Base-by-base conservation (phyloP, 2,888 invertebrate species). In the Limenitis arthemis region DNA sequence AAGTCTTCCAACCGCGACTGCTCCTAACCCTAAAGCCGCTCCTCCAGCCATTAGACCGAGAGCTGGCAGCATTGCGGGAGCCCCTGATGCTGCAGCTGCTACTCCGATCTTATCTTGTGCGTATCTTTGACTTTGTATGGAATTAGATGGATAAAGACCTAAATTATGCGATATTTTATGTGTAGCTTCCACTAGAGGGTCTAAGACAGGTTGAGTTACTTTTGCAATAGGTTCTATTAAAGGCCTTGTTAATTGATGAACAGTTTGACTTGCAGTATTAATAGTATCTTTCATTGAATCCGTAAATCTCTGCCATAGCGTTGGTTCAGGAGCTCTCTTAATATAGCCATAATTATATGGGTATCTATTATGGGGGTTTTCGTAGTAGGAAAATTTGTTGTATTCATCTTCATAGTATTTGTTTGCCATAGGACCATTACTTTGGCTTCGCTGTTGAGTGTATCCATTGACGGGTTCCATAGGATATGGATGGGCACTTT, bases 21-120 rank as follows among this genome's bases (percentile, higher is more conserved):
- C 94, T 5, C 93, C 94, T n/a, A 94, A 87, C 1, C 93, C 93
- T 29, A 94, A 74, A 2, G 94, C 94, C 0, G 94, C 94, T 9
- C 94, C 94, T n/a, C 94, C 93, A 8, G 94, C 93, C 66, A 94
- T 91, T 6, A 94, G 76, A 5, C 94, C 93, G 28, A 94, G 77
- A 0, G 94, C 93, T 12, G 94, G 94, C 2, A 94, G 76, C 68
- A 94, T 89, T 0, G 91, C 91, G 0, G 82, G 82, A 0, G 90
- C 89, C 0, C 89, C 88, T 0, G 86, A 73, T 3, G 86, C 85
- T 6, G 84, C 82, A 0, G 90, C 88, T 3, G 84, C 77, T 6
- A 89, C 87, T 2, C 91, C 92, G 7, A 93, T 86, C 72, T 93
- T 93, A 55, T 92, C 91, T 62, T 86, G 86, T 39, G 86, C 86